Percentiles rank a stretch among this genome's conserved stretches.
Evolutionary conservation across 2,797 vertebrate species (phyloP).

Genomic region (Phoxinus dragarum): DNA sequence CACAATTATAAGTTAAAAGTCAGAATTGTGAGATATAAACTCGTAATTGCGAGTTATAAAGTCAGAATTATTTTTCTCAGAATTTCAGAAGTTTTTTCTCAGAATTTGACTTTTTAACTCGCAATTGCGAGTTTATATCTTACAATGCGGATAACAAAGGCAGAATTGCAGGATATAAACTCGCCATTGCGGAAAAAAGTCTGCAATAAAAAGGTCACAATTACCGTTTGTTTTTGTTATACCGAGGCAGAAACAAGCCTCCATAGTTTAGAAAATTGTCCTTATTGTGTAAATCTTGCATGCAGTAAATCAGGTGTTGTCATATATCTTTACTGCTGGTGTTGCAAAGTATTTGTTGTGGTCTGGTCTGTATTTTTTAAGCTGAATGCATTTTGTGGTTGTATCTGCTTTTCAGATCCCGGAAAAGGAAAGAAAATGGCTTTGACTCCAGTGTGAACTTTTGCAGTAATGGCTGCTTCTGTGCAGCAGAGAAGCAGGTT

Average conservation of each 20-base stretch:
- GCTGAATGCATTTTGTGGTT: constrained; percentile 18
- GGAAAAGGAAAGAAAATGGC: constrained; percentile 13
- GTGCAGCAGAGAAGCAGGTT: constrained; percentile 22
- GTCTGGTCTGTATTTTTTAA: constrained; percentile 15
- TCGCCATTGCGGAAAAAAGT: not conserved
- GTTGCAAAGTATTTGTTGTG: constrained; percentile 2
- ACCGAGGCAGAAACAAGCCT: not conserved
- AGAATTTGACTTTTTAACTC: too few species aligned
- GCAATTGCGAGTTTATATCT: not conserved
- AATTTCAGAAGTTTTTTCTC: too few species aligned
- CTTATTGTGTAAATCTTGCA: not conserved
- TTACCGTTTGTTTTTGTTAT: not conserved
- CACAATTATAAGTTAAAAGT: too few species aligned
- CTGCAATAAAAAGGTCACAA: not conserved
- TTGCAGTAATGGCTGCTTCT: constrained; percentile 4
- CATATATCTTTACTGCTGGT: not conserved
- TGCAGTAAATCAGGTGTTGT: not conserved
- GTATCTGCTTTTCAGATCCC: constrained; percentile 1
- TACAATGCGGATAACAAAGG: too few species aligned
- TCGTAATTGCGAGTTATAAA: not conserved
- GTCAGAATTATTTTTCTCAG: too few species aligned
- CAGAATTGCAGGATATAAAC: not conserved
- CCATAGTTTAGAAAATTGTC: not conserved
- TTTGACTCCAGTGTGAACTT: constrained; percentile 37
- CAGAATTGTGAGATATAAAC: too few species aligned